Evolutionary conservation across 2,888 invertebrate species (phyloP).

Genomic region (Geotrupes spiniger): DNA sequence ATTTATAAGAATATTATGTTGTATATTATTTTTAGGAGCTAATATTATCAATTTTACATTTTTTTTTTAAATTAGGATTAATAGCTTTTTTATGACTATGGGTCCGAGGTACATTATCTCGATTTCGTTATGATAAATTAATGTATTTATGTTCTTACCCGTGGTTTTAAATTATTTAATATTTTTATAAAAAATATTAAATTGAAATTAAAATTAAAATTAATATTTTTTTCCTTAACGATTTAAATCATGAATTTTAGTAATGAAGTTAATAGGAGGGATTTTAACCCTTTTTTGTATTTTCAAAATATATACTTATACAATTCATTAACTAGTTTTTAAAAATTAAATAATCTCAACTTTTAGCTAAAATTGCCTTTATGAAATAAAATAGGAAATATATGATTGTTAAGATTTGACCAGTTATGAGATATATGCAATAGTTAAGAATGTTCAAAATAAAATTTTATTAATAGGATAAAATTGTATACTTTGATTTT

Average conservation of each 20-base stretch:
- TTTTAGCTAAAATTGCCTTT: slow-evolving; percentile 53
- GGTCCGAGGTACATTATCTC: slow-evolving; percentile 65
- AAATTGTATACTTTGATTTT: slow-evolving; percentile 50
- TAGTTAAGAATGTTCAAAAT: slow-evolving; percentile 58
- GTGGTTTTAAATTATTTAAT: slow-evolving; percentile 42
- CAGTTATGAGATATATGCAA: slow-evolving; percentile 59
- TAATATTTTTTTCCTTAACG: slow-evolving; percentile 46
- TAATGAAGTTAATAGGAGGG: slow-evolving; percentile 61
- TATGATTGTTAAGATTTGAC: slow-evolving; percentile 60
- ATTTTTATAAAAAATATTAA: no score
- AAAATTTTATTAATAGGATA: slow-evolving; percentile 60
- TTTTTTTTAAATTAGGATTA: slow-evolving; percentile 58
- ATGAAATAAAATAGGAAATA: slow-evolving; percentile 61
- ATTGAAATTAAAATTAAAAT: slow-evolving; percentile 55
- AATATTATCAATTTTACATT: slow-evolving; percentile 53
- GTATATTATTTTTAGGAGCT: slow-evolving; percentile 59
- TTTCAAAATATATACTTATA: slow-evolving; percentile 69
- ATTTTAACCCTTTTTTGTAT: slow-evolving; percentile 59
- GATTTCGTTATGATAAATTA: slow-evolving; percentile 73
- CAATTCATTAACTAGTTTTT: slow-evolving; percentile 61
- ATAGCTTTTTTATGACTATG: slow-evolving; percentile 64
- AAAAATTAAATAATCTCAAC: slow-evolving; percentile 51
- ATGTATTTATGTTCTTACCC: slow-evolving; percentile 67
- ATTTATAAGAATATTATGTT: slow-evolving; percentile 63
- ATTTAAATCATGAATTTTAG: slow-evolving; percentile 44